phyloP scores from a whole-genome alignment of 2,797 vertebrate genomes.

The Acanthornis magna region DNA sequence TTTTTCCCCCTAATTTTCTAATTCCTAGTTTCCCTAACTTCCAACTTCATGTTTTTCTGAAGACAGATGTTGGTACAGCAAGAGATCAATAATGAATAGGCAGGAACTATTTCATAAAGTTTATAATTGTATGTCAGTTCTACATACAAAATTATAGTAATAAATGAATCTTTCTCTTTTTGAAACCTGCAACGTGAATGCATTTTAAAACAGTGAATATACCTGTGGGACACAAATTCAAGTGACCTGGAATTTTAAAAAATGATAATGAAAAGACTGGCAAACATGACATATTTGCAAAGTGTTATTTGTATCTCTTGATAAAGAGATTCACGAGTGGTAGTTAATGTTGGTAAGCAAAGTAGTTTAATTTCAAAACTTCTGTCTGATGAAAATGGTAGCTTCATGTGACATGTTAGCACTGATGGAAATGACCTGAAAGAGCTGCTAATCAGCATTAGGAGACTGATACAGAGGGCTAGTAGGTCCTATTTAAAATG shows the following conservation, averaged over 20 bases:
- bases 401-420: neutral
- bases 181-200: neutral
- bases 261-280: neutral
- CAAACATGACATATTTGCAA: neutral
- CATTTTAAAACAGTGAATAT: neutral
- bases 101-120: neutral
- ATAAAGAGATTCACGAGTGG: accelerated
- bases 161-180: neutral
- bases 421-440: neutral
- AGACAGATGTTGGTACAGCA: constrained; percentile 81
- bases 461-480: neutral
- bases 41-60: constrained; percentile 82
- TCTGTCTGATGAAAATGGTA: neutral
- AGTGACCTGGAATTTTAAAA: neutral
- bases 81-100: constrained; percentile 74
- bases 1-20: constrained; percentile 51
- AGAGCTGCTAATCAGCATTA: neutral
- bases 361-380: neutral
- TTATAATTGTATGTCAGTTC: neutral
- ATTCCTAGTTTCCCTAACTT: constrained; percentile 32
- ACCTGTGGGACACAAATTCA: neutral
- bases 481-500: neutral
- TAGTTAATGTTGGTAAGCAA: neutral
- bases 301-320: neutral
- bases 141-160: neutral